Conservation (phyloP, 2,888 invertebrate genomes). For the Erannis defoliaria region DNA sequence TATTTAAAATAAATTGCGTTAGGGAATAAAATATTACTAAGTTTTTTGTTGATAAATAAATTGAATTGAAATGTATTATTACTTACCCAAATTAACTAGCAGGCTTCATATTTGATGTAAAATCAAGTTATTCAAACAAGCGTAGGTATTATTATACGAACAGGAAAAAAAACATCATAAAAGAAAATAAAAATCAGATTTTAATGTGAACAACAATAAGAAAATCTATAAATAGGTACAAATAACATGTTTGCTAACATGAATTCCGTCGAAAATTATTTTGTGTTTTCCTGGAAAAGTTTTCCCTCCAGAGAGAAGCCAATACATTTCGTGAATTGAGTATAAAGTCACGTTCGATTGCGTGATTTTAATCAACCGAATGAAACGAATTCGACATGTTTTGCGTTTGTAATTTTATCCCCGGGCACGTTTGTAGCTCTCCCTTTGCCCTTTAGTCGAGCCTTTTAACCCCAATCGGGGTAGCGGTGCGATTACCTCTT, state of each 20-base stretch:
- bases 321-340: conserved; percentile 1
- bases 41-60: background rate
- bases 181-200: conserved; percentile 1
- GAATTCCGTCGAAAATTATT: background rate
- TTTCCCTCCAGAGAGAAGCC: background rate
- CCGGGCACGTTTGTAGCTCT: conserved; percentile 6
- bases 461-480: conserved; percentile 3
- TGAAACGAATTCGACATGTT: conserved; percentile 11
- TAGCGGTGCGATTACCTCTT: conserved; percentile 8
- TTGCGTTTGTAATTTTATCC: conserved; percentile 8
- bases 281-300: background rate
- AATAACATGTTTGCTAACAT: background rate
- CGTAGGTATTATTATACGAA: background rate
- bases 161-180: conserved; percentile 3
- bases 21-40: too few relatives aligned
- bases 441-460: conserved; percentile 3
- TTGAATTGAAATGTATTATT: background rate
- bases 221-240: background rate
- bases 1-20: too few relatives aligned
- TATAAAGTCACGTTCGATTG: conserved; percentile 20
- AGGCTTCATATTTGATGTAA: background rate
- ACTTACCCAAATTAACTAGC: background rate
- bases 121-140: conserved; percentile 9
- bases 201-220: background rate
- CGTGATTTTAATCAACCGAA: conserved; percentile 13